Evolutionary conservation across 2,113 vertebrate genomes (phyloP), one percentile per base, ranked within the genome.

Genomic region (Pterocles orientalis): DNA sequence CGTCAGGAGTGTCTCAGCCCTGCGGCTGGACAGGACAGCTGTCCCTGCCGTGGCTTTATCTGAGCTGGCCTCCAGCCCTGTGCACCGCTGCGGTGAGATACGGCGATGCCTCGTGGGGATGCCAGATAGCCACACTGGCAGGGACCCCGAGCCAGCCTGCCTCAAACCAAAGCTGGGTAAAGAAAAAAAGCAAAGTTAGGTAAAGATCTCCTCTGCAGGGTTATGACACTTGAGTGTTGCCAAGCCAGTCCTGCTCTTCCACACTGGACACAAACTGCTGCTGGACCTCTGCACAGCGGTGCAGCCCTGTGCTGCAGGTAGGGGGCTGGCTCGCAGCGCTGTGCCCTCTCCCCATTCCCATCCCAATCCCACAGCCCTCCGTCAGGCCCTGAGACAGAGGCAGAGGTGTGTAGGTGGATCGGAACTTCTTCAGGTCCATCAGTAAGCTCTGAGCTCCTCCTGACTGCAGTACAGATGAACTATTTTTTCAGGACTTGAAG

Each of bases 31-130:
- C 3, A 1, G 17, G 11, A 13, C 18, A 20, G 86, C 54, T 34
- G 60, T 9, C 34, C 41, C 31, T 33, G 20, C 1, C 0, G 24
- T 25, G 68, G 8, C 45, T 88, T 86, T 77, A 58, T 83, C 80
- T n/a, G 11, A 21, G 0, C 4, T 3, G 21, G 45, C 36, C 58
- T n/a, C 71, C 83, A 61, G 71, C 33, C 28, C 54, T 5, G 14
- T 31, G 12, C 51, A 3, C 48, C 6, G 53, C 5, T 4, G 18
- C 0, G 53, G 34, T 15, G 76, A 81, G 89, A 62, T 54, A 57
- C 0, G 7, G 70, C 75, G 28, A 2, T 1, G 14, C 39, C 64
- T 56, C 0, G 0, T 47, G 62, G 54, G 58, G 36, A 2, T 60
- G 56, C 23, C 47, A 47, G 33, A 54, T 21, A 34, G 23, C 28